Evolutionary conservation across 1,140 invertebrate genomes (phyloP), one percentile per base, ranked within the genome.

Genomic region (Pteromalus puparum): DNA sequence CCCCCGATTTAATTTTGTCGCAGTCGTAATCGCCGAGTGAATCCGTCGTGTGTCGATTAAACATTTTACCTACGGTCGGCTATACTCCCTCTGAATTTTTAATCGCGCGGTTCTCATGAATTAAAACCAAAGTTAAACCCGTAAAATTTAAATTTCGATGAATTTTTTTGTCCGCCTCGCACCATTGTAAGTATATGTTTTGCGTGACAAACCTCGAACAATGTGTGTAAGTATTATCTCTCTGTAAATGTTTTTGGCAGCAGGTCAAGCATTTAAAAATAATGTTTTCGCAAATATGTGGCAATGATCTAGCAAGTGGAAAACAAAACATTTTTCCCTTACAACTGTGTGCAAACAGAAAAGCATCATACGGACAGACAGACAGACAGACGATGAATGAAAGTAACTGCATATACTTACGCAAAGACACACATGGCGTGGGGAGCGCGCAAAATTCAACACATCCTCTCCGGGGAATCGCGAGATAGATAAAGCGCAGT

Each of bases 211-310:
- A 18, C 13, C 13, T 15, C 53, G 53, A 2, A 18, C 53, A 18
- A 13, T 10, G 42, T 48, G 13, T 48, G 15, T 18, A 48, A 15
- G 12, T 15, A 15, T 48, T 46, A 9, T 46, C 13, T 53, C 53
- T n/a, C 53, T 5, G 53, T 12, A 48, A 26, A 42, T 34, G n/a
- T 73, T 73, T 81, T 21, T 81, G 68, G 68, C 68, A 30, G 9
- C 18, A 9, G 15, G 21, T 81, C 68, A 61, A 73, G 53, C 24
- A 80, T 72, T 80, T 80, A 70, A 80, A 80, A 80, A 80, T 80
- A 80, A 80, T 48, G 26, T 48, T 76, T 26, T 76, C n/a, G 26
- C 28, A 42, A n/a, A 75, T 75, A n/a, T 24, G 6, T 24, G 18
- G 42, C 30, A 74, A 46, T 4, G 24, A 53, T 53, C 48, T 53